phyloP scores from a whole-genome alignment of 2,888 invertebrate genomes.

The Amiota communis region DNA sequence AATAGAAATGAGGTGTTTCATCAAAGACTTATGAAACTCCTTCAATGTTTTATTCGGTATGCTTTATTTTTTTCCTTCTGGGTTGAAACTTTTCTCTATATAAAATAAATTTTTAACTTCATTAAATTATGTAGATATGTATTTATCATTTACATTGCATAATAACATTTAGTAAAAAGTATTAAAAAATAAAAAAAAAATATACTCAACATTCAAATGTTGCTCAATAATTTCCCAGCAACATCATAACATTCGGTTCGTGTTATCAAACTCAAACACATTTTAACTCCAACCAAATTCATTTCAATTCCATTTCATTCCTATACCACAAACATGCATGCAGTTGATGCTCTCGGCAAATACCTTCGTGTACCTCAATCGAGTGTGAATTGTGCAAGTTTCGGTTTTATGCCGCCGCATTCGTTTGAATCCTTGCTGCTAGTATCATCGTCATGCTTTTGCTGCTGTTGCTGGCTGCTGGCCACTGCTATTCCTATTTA shows the following conservation, averaged over 20 bases:
- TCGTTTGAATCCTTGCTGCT: slow-evolving; percentile 28
- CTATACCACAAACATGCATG: not conserved
- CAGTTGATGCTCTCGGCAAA: slow-evolving; percentile 11
- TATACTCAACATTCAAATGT: slow-evolving; percentile 19
- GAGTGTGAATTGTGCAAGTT: slow-evolving; percentile 38
- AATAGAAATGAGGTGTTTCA: no score
- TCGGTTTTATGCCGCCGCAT: slow-evolving; percentile 22
- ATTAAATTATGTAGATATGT: no score
- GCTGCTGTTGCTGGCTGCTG: not conserved
- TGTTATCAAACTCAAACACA: slow-evolving; percentile 33
- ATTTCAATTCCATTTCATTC: slow-evolving; percentile 26
- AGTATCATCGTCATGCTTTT: not conserved
- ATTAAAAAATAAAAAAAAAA: no score
- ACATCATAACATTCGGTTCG: slow-evolving; percentile 5
- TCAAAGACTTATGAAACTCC: no score
- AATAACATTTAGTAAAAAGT: no score
- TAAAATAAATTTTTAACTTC: no score
- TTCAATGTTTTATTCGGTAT: no score
- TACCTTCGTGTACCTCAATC: slow-evolving; percentile 31
- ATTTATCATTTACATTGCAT: no score
- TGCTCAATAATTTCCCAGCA: slow-evolving; percentile 37
- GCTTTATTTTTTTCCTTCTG: no score
- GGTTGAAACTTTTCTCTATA: no score
- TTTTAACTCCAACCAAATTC: slow-evolving; percentile 35
- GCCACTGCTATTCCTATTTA: not conserved